Percentiles rank a stretch among this genome's conserved stretches.
phyloP scores from a whole-genome alignment of 1,140 invertebrate genomes.

The Sweltsa coloradensis region DNA sequence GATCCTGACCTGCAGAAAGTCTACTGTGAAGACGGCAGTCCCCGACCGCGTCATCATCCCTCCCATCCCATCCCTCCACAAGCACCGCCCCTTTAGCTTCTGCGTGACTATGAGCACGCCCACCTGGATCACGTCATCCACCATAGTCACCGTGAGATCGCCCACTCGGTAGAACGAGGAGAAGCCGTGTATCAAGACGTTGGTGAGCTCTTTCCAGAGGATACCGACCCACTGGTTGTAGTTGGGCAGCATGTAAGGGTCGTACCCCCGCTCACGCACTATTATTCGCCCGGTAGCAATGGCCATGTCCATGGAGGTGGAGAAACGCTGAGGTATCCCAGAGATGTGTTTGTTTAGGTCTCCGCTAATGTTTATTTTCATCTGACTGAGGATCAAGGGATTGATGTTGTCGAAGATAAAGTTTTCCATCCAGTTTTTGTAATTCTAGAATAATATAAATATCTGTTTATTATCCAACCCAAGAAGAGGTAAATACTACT shows the following conservation, averaged over 20 bases:
- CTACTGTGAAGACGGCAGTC: conserved; percentile 56
- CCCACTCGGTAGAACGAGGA: conserved; percentile 70
- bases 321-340: conserved; percentile 55
- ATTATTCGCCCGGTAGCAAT: conserved; percentile 57
- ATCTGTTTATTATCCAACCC: too few relatives aligned
- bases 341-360: conserved; percentile 21
- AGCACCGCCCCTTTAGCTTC: conserved; percentile 54
- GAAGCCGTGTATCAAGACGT: conserved; percentile 65
- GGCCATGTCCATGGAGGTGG: conserved; percentile 76
- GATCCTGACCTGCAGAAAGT: conserved; percentile 39
- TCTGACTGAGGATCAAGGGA: conserved; percentile 63
- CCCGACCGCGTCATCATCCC: conserved; percentile 56
- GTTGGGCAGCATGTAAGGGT: conserved; percentile 58
- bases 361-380: conserved; percentile 47
- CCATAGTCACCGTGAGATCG: conserved; percentile 56
- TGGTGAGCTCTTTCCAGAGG: conserved; percentile 45
- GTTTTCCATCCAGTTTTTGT: conserved; percentile 66
- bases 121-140: conserved; percentile 49
- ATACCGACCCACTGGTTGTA: conserved; percentile 55
- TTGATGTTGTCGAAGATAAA: conserved; percentile 76
- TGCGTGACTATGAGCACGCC: conserved; percentile 64
- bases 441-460: conserved; percentile 30
- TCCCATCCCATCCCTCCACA: conserved; percentile 59
- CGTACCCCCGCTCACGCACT: conserved; percentile 52
- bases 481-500: too few relatives aligned